A percentile compares a stretch with the other conserved stretches of the same genome.
These are phyloP conservation scores for Cosmia trapezina DNA, from an alignment of 2,888 invertebrate genomes.

Conservation along the genomic window DNA sequence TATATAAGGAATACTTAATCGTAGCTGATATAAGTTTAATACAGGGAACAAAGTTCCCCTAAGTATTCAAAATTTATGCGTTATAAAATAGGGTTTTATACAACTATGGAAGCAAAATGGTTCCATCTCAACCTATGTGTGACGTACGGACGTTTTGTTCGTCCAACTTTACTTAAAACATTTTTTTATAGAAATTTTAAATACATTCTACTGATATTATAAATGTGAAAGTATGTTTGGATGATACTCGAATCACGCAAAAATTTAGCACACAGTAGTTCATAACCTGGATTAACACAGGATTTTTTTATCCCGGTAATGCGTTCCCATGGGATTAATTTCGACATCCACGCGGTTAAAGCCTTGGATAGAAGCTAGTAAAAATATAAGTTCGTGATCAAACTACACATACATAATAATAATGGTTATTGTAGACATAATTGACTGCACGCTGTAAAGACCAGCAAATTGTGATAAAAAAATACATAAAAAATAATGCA, in stretches of 20 bases:
- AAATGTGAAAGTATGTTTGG: not conserved
- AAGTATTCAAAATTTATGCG: conserved; percentile 69
- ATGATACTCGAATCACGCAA: not conserved
- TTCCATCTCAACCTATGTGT: conserved; percentile 60
- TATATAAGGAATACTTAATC: conserved; percentile 51
- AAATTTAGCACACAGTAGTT: not conserved
- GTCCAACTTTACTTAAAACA: not conserved
- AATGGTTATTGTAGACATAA: not conserved
- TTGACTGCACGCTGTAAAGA: not conserved
- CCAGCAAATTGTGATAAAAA: not conserved
- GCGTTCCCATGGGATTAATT: not conserved
- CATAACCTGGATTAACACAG: not conserved
- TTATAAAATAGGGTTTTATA: conserved; percentile 71
- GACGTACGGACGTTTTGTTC: conserved; percentile 50
- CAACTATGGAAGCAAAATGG: conserved; percentile 66
- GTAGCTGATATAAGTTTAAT: conserved; percentile 33
- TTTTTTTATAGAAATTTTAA: not conserved
- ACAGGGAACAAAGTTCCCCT: conserved; percentile 50
- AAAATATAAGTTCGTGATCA: not conserved
- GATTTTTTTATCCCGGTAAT: not conserved
- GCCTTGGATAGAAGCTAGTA: not conserved
- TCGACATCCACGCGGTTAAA: not conserved
- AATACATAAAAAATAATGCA: not conserved
- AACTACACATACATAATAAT: not conserved
- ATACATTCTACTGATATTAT: not conserved